Evolutionary conservation across 37 sponge, comb jelly and placozoan genomes (phyloP).

Genomic region (Chondrosia reniformis): DNA sequence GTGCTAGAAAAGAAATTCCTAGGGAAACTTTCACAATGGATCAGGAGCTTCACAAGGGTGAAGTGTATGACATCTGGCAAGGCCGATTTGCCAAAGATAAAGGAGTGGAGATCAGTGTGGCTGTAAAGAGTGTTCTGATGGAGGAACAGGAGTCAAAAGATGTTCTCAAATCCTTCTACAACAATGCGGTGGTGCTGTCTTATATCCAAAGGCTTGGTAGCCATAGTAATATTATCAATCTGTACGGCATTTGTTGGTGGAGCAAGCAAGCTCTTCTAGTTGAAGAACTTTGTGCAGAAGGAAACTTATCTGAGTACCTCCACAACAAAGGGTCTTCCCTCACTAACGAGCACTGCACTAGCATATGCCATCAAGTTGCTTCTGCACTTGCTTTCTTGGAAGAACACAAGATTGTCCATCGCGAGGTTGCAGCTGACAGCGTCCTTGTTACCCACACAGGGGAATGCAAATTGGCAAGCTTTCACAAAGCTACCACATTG

Average conservation of each 20-base stretch:
- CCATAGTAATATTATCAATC: neutral
- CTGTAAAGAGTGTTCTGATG: neutral
- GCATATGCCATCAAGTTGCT: neutral
- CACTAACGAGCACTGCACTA: neutral
- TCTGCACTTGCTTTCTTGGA: slow-evolving; percentile 17
- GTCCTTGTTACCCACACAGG: neutral
- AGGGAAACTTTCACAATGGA: slow-evolving; percentile 6
- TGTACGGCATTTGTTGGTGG: neutral
- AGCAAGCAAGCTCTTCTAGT: neutral
- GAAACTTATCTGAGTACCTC: neutral
- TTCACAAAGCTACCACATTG: neutral
- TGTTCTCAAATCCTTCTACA: neutral
- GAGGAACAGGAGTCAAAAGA: neutral
- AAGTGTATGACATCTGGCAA: neutral
- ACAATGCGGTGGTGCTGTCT: neutral
- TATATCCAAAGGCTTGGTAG: neutral
- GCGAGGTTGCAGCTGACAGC: neutral
- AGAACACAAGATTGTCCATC: neutral
- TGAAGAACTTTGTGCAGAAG: neutral
- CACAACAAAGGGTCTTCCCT: neutral
- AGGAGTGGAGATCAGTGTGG: neutral
- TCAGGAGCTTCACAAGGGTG: slow-evolving; percentile 4
- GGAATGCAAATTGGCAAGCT: neutral
- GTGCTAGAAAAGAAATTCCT: neutral
- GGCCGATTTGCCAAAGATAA: neutral